Percentiles rank a stretch among this genome's conserved stretches.
phyloP scores from a whole-genome alignment of 2,113 vertebrate species.

The Beaufortia kweichowensis region DNA sequence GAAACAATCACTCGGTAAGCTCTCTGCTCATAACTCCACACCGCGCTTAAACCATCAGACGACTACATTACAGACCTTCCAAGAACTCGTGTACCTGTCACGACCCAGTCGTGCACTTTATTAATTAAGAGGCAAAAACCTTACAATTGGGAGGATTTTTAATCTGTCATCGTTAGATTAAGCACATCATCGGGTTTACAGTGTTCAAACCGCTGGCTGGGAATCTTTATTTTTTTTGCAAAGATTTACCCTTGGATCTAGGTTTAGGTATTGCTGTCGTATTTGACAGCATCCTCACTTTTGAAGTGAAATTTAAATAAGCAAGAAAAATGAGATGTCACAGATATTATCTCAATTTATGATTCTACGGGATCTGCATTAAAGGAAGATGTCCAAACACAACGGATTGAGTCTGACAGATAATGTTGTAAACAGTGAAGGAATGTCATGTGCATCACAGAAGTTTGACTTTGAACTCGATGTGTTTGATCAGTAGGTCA shows the following conservation, averaged over 20 bases:
- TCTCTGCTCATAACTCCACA: slow-evolving; percentile 53
- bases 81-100: slow-evolving; percentile 49
- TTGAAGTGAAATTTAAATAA: background rate
- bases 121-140: slow-evolving; percentile 5
- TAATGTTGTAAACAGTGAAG: slow-evolving; percentile 17
- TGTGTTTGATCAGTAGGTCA: slow-evolving; percentile 15
- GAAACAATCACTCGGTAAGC: slow-evolving; percentile 56
- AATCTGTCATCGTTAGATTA: slow-evolving; percentile 24
- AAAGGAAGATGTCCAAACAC: slow-evolving; percentile 34
- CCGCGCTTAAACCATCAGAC: slow-evolving; percentile 53
- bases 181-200: slow-evolving; percentile 8
- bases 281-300: background rate
- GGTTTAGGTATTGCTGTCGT: too few relatives aligned
- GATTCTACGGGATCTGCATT: slow-evolving; percentile 10
- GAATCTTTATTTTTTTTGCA: background rate
- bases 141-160: background rate
- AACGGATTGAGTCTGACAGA: slow-evolving; percentile 36
- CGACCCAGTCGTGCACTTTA: slow-evolving; percentile 11
- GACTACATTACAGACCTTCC: slow-evolving; percentile 59
- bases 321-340: background rate
- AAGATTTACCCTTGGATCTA: background rate
- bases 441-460: slow-evolving; percentile 37
- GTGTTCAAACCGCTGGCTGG: background rate
- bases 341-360: background rate
- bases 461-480: slow-evolving; percentile 9